Evolutionary conservation across 2,888 invertebrate genomes (phyloP), one percentile per base, ranked within the genome.

Genomic region (Eurytoma adleriae): DNA sequence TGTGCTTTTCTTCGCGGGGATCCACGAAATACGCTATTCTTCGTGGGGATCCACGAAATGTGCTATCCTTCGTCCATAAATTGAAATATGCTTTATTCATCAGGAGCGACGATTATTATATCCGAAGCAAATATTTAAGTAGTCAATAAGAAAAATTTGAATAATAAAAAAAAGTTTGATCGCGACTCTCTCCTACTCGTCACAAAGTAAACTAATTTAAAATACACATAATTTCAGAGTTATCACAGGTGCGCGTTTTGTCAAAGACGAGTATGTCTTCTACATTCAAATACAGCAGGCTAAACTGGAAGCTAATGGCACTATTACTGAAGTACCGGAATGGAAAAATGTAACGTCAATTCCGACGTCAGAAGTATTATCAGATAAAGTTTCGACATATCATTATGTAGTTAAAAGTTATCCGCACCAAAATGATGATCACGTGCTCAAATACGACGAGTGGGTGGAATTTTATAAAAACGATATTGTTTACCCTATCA

Each of bases 241-340:
- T 1, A 93, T 97, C 16, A 96, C 96, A 0, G 97, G 97, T 0
- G 86, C 97, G 20, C 93, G 94, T 62, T 93, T 97, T 77, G 92
- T 93, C 2, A 97, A 97, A 90, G 89, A 92, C 16, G 95, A 95
- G 79, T 93, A 95, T 75, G 93, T 97, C 24, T 94, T 97, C 86
- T 95, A 97, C 88, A 90, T 97, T 20, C 96, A 97, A 92, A 94
- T 96, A 69, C 94, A 96, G 89, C 94, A 97, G 90, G 96, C 95
- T 0, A 91, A 92, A 75, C 90, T 96, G 16, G 88, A 93, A 16
- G 93, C 94, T 66, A 92, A 94, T 75, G 96, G 96, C 0, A 91
- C 90, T 16, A 93, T 97, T 48, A 86, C 88, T 40, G 91, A 92
- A 0, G 92, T 93, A 0, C 79, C 85, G 0, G 89, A 90, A 18